Conservation (phyloP, 2,797 vertebrate species). For the Sebastes itinus region DNA sequence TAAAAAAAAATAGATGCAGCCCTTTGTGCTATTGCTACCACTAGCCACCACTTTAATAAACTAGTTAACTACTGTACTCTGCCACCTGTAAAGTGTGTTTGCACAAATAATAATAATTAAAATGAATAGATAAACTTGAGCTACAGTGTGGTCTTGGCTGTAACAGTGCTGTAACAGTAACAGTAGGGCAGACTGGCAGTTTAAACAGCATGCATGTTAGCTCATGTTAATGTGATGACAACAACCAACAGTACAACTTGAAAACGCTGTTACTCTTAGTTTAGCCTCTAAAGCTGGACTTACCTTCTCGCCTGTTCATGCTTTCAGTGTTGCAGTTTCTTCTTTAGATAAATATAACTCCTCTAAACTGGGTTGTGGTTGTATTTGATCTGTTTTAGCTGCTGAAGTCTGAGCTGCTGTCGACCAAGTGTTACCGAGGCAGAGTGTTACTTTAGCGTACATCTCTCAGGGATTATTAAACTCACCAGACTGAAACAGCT, state of each 20-base stretch:
- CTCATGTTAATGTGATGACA: neutral
- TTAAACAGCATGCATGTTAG: neutral
- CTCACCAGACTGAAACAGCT: neutral
- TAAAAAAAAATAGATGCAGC: too few species aligned
- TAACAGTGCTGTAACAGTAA: neutral
- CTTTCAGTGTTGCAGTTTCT: neutral
- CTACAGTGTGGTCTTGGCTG: neutral
- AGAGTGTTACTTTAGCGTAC: neutral
- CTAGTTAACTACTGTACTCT: too few species aligned
- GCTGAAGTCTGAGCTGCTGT: neutral
- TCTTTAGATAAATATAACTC: neutral
- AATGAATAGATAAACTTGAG: neutral
- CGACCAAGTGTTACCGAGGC: neutral
- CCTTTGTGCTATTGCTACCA: neutral
- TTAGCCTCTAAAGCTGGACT: neutral
- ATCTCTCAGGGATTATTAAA: neutral
- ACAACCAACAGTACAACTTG: neutral
- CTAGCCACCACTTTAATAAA: too few species aligned
- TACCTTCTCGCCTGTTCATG: conserved; percentile 78
- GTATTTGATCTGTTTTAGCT: neutral
- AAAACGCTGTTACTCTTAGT: too few species aligned
- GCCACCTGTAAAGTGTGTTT: too few species aligned
- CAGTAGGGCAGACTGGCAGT: neutral
- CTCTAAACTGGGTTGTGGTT: neutral
- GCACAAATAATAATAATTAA: too few species aligned